Percentiles rank a stretch among this genome's conserved stretches.
Conservation (phyloP, 2,888 invertebrate genomes). For the Podotricha telesiphe region DNA sequence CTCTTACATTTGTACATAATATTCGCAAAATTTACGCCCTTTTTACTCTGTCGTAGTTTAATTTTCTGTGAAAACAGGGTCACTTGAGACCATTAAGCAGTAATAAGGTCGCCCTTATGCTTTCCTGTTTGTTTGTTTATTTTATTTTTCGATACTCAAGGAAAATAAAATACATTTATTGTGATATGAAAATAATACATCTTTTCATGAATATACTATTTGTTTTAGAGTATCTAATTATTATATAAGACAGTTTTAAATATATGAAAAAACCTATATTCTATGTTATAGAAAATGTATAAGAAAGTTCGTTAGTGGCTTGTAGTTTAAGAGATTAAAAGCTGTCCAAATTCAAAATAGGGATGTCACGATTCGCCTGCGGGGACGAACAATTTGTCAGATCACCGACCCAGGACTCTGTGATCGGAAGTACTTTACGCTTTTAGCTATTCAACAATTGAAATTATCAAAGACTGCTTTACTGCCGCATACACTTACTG, state of each 20-base stretch:
- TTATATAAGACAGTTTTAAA: no score
- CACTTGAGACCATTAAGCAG: conserved; percentile 6
- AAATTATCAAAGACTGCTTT: neutral
- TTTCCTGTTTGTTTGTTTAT: conserved; percentile 11
- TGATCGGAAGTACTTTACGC: conserved; percentile 3
- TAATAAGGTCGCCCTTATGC: conserved; percentile 5
- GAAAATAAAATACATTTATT: neutral
- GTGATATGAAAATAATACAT: no score
- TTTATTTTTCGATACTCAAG: neutral
- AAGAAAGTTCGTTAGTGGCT: conserved; percentile 17
- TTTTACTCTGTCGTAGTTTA: conserved; percentile 4
- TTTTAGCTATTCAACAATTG: conserved; percentile 7
- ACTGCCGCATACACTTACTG: no score
- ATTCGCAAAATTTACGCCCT: conserved; percentile 16
- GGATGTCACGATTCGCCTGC: conserved; percentile 2
- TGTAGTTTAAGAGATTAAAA: conserved; percentile 15
- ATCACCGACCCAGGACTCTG: neutral
- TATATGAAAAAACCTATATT: no score
- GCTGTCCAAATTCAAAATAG: conserved; percentile 4
- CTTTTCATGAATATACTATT: neutral
- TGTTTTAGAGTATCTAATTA: no score
- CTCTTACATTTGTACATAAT: neutral
- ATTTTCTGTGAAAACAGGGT: conserved; percentile 7
- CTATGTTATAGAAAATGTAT: no score
- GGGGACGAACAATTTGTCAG: conserved; percentile 12